Evolutionary conservation across 1,140 invertebrate species (phyloP).

Genomic region (Drosophila hydei): DNA sequence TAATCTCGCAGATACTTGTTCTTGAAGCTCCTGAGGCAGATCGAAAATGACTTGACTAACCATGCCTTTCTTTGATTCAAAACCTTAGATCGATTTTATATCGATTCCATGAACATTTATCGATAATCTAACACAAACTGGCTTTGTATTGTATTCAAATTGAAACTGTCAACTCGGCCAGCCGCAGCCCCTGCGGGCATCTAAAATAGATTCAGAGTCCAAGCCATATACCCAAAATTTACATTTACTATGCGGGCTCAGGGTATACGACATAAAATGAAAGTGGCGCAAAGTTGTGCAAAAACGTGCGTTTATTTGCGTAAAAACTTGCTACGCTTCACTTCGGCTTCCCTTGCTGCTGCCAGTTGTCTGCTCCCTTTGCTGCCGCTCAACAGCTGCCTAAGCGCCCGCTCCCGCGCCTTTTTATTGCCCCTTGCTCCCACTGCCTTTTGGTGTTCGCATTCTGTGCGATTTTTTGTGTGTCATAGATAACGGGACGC

Average conservation of each 20-base stretch:
- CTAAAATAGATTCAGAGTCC: too few species aligned
- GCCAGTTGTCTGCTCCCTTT: background rate
- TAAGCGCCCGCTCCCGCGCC: background rate
- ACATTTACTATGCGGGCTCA: background rate
- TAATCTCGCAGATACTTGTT: too few species aligned
- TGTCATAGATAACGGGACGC: constrained; percentile 51
- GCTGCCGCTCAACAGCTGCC: background rate
- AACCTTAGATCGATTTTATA: too few species aligned
- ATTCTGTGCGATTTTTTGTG: constrained; percentile 56
- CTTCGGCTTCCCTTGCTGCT: background rate
- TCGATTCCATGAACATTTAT: too few species aligned
- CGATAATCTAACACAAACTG: too few species aligned
- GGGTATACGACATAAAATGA: constrained; percentile 62
- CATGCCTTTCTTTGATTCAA: too few species aligned
- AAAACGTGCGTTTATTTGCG: constrained; percentile 81
- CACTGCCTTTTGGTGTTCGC: constrained; percentile 32
- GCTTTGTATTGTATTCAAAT: too few species aligned
- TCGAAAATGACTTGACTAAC: too few species aligned
- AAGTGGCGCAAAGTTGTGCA: constrained; percentile 77
- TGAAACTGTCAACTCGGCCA: too few species aligned
- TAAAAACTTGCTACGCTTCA: constrained; percentile 64
- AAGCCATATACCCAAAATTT: too few species aligned
- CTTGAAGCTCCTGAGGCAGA: too few species aligned
- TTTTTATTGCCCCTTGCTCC: background rate
- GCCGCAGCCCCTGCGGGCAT: too few species aligned